Base-by-base conservation (phyloP, 2,888 invertebrate genomes). In the Alviniconcha strummeri region DNA sequence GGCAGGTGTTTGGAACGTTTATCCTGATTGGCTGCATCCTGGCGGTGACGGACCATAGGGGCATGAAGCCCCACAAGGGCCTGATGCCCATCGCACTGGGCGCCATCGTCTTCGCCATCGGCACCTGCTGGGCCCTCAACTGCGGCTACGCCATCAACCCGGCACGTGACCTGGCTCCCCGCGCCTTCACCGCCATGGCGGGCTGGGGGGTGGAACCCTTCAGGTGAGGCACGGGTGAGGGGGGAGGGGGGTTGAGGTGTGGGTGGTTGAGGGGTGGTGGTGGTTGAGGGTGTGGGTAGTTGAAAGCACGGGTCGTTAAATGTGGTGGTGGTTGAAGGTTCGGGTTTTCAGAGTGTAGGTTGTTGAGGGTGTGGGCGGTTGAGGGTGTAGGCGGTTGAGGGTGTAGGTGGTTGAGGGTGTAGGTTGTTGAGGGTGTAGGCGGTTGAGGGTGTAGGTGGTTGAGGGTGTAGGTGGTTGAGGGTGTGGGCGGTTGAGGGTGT, bases 131-230 rank as follows among this genome's bases (percentile, higher is more conserved):
- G 88, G 95, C 94, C 36, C 92, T 92, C 88, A 95, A 95, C 91
- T 94, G 94, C 87, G 95, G 95, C 69, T 94, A 94, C 94, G 87
- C 95, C 80, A 93, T 95, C 87, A 95, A 95, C 89, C 95, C 95
- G 2, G 95, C 95, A 13, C 90, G 95, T 85, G 95, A 95, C 90
- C 91, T 95, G n/a, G 90, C 93, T 0, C 95, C 95, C 0, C 90
- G 95, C 80, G 87, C 95, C n/a, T 95, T 95, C 90, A 94, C 94
- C 3, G 88, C 92, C 17, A 88, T 94, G 5, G 93, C 94, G 11
- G 95, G 95, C 52, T 95, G 94, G 93, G 94, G 94, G 6, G 80
- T 86, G 15, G 91, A 93, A 71, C 92, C 93, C 4, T 94, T 95
- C 89, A 91, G 90, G 94, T 94, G 87, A 87, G 90, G 71, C 74